Evolutionary conservation across 1,140 invertebrate genomes (phyloP), one percentile per base, ranked within the genome.

Genomic region (Fopius arisanus): DNA sequence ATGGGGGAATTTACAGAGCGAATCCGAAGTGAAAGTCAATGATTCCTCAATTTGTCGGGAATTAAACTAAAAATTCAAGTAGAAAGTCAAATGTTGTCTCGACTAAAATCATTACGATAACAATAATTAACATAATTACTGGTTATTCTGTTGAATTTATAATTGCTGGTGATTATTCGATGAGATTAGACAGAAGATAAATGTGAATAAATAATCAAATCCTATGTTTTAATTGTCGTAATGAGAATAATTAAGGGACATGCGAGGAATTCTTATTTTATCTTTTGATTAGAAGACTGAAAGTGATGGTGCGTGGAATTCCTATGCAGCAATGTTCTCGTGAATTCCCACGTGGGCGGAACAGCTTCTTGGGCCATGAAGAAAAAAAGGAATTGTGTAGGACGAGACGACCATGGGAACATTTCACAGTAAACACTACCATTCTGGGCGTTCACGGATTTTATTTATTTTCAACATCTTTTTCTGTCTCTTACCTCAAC

Each of bases 401-500:
- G 62, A 33, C 29, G 62, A 28, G 7, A 14, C 28, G 62, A 65
- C 62, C 62, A 31, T 65, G 62, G 29, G 14, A 31, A 29, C 19
- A 29, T 65, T 33, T 16, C n/a, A 65, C 62, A 33, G 29, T 33
- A 29, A 65, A 65, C 62, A 65, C 12, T 65, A 31, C 62, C 62
- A 65, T 65, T 14, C 62, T 33, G 62, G 62, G 28, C 9, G 33
- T 65, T 33, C 12, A 26, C 9, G 26, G 12, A 29, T 59, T 62
- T 7, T 48, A 31, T 37, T 26, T 63, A 59, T 19, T 26, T 67
- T 33, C 3, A 67, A 31, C 12, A 10, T 23, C 54, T 62, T 14
- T 16, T 37, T 41, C 7, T 23, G 68, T 26, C 37, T 79, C 75
- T 88, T 89, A 95, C 94, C 94, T 96, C 78, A 96, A 86, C 23